Evolutionary conservation across 2,888 invertebrate species (phyloP).

Genomic region (Phymatocera aterrima): DNA sequence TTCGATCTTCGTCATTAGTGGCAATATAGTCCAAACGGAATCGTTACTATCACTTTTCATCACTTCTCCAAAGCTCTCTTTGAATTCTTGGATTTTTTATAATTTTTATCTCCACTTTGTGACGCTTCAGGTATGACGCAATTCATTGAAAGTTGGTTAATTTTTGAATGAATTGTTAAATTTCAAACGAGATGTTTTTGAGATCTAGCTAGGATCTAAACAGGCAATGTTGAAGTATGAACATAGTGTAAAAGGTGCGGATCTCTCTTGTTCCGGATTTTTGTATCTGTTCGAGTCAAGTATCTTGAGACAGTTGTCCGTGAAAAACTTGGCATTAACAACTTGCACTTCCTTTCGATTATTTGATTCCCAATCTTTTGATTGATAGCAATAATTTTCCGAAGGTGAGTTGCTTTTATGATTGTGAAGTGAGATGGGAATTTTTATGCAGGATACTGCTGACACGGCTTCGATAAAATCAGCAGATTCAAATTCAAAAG

Average conservation of each 20-base stretch:
- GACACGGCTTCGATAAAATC: neutral
- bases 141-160: too few relatives aligned
- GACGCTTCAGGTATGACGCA: neutral
- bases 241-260: too few relatives aligned
- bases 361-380: neutral
- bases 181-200: too few relatives aligned
- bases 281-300: too few relatives aligned
- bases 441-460: neutral
- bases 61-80: neutral
- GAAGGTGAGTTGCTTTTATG: neutral
- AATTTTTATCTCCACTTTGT: neutral
- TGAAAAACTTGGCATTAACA: neutral
- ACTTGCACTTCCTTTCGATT: neutral
- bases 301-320: too few relatives aligned
- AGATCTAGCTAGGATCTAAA: too few relatives aligned
- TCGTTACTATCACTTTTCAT: neutral
- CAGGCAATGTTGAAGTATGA: too few relatives aligned
- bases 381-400: neutral
- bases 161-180: too few relatives aligned
- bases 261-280: too few relatives aligned
- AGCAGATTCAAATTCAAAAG: neutral
- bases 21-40: neutral
- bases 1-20: neutral
- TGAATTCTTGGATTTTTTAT: neutral
- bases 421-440: neutral